Conservation (phyloP, 1,140 invertebrate species). For the Aphelenchoides besseyi region DNA sequence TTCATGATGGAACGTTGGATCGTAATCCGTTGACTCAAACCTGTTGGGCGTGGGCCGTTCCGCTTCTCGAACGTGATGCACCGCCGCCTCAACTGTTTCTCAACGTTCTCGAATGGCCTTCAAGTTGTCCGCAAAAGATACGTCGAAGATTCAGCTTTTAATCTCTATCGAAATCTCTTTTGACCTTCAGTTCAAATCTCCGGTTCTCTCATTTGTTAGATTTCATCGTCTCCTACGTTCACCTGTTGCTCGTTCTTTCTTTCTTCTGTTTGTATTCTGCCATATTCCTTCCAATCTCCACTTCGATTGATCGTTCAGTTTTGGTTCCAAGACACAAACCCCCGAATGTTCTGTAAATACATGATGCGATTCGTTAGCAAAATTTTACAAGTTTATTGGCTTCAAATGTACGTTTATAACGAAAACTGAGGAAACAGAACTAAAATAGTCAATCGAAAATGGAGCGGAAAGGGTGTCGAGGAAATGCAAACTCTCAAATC, state of each 20-base stretch:
- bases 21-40: conserved; percentile 24
- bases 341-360: too few species aligned
- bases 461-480: too few species aligned
- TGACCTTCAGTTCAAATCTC: neutral
- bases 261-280: neutral
- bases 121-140: conserved; percentile 26
- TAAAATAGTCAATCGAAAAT: too few species aligned
- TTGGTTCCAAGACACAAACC: too few species aligned
- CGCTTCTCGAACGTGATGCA: conserved; percentile 31
- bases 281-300: too few species aligned
- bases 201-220: neutral
- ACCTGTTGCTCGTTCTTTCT: neutral
- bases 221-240: neutral
- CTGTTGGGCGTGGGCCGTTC: conserved; percentile 26
- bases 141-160: conserved; percentile 27
- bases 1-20: conserved; percentile 29
- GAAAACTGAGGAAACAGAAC: too few species aligned
- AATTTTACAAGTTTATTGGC: too few species aligned
- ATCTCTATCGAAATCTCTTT: neutral
- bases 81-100: conserved; percentile 35
- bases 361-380: too few species aligned
- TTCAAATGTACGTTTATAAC: too few species aligned
- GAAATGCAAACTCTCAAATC: too few species aligned
- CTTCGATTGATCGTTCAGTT: too few species aligned
- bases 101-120: conserved; percentile 36